Percentiles rank a stretch among this genome's conserved stretches.
Evolutionary conservation across 2,797 vertebrate genomes (phyloP).

Genomic region (Lates japonicus): DNA sequence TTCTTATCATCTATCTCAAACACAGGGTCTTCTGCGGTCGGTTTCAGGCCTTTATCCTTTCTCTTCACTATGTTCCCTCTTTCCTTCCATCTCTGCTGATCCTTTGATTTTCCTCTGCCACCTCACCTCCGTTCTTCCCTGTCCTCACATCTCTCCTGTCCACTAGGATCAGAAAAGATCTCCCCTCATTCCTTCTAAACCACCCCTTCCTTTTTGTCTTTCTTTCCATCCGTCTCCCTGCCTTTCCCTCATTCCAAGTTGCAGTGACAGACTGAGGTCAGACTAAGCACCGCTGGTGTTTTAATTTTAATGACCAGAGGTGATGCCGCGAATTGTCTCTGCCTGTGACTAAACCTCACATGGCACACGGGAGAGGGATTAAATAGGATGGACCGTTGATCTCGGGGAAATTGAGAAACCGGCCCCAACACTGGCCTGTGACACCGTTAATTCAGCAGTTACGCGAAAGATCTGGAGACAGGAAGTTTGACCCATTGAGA

Average conservation of each 20-base stretch:
- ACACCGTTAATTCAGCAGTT: slow-evolving; percentile 47
- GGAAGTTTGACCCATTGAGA: slow-evolving; percentile 39
- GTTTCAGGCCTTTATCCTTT: slow-evolving; percentile 33
- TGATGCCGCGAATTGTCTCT: slow-evolving; percentile 75
- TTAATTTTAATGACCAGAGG: slow-evolving; percentile 85
- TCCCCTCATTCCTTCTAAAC: slow-evolving; percentile 31
- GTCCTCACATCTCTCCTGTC: slow-evolving; percentile 48
- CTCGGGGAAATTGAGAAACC: slow-evolving; percentile 68
- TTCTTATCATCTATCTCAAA: slow-evolving; percentile 60
- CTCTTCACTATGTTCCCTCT: slow-evolving; percentile 20
- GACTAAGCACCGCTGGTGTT: slow-evolving; percentile 76
- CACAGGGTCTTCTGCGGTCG: slow-evolving; percentile 25
- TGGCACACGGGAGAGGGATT: slow-evolving; percentile 61
- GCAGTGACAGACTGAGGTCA: slow-evolving; percentile 87
- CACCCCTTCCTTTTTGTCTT: slow-evolving; percentile 39
- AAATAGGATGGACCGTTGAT: slow-evolving; percentile 57
- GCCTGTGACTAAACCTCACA: slow-evolving; percentile 74
- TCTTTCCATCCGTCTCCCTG: slow-evolving; percentile 35
- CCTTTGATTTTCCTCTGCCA: no score
- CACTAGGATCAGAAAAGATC: slow-evolving; percentile 53
- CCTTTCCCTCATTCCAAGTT: slow-evolving; percentile 58
- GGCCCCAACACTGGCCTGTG: slow-evolving; percentile 23
- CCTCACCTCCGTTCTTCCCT: slow-evolving; percentile 26
- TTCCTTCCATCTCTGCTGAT: slow-evolving; percentile 27
- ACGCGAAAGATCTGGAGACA: slow-evolving; percentile 36